Percentiles rank a stretch among this genome's conserved stretches.
These are phyloP conservation scores for Sphenopsis melanotis DNA, from an alignment of 2,797 vertebrate species.

Conservation along the genomic window DNA sequence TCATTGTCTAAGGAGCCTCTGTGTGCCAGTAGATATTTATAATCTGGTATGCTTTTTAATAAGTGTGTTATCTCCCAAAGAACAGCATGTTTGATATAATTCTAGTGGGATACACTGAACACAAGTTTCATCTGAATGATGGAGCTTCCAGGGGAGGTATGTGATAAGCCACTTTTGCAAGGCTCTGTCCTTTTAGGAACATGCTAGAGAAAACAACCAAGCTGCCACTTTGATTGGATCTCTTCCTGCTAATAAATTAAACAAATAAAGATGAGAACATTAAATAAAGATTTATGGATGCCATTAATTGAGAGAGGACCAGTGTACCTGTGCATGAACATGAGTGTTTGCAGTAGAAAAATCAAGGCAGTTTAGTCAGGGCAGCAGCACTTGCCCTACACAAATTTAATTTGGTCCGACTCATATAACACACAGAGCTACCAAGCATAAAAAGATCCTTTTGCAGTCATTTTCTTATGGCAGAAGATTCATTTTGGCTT, in stretches of 20 bases:
- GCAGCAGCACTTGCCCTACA: background rate
- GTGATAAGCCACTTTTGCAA: background rate
- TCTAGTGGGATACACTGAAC: slow-evolving; percentile 10
- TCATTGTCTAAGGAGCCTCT: slow-evolving; percentile 18
- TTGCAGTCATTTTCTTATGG: background rate
- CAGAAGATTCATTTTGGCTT: background rate
- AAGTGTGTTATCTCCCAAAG: slow-evolving; percentile 37
- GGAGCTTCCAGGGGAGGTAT: background rate
- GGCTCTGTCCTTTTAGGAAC: background rate
- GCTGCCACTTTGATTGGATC: background rate
- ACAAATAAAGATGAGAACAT: slow-evolving; percentile 26
- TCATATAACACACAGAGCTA: background rate
- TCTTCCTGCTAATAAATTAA: background rate
- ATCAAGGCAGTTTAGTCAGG: background rate
- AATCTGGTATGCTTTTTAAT: slow-evolving; percentile 30
- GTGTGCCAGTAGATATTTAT: slow-evolving; percentile 48
- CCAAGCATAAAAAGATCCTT: background rate
- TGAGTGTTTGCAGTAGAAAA: background rate
- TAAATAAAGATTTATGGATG: slow-evolving; percentile 2
- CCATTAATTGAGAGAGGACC: background rate
- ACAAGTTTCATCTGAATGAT: background rate
- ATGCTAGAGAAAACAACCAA: background rate
- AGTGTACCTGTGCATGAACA: background rate
- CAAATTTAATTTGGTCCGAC: slow-evolving; percentile 19
- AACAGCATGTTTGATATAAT: slow-evolving; percentile 36